These are phyloP conservation scores for Nesogale talazaci DNA, from an alignment of 2,113 vertebrate genomes.

Conservation along the genomic window DNA sequence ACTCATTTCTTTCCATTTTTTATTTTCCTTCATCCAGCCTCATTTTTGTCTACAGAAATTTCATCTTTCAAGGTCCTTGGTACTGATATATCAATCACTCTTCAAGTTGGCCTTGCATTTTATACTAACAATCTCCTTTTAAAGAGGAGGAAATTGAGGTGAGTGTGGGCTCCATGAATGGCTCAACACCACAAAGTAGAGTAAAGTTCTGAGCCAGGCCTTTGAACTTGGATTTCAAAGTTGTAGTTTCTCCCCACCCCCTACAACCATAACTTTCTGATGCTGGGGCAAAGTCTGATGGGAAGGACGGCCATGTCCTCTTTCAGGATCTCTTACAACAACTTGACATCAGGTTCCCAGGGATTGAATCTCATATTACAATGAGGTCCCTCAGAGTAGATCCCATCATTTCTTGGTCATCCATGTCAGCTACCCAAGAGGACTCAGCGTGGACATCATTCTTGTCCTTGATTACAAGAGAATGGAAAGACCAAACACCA, in stretches of 20 bases:
- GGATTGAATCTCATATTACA: neutral
- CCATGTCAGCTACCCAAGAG: neutral
- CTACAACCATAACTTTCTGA: neutral
- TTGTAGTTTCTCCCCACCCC: neutral
- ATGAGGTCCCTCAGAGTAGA: neutral
- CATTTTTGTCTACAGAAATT: neutral
- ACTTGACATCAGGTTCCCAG: neutral
- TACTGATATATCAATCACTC: neutral
- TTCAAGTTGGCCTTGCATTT: constrained; percentile 5
- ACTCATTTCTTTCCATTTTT: neutral
- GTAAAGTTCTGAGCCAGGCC: neutral
- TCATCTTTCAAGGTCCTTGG: neutral
- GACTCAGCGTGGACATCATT: neutral
- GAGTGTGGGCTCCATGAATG: neutral
- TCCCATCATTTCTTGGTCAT: neutral
- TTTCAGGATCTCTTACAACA: constrained; percentile 4
- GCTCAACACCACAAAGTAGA: neutral
- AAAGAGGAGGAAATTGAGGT: neutral
- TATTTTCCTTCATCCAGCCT: constrained; percentile 24
- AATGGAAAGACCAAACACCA: neutral
- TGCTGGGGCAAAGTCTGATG: neutral
- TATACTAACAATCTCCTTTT: constrained; percentile 10
- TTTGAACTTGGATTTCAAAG: neutral
- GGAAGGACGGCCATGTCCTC: neutral
- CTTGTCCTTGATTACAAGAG: neutral